Conservation (phyloP, 2,888 invertebrate genomes). For the Euclidia mi region DNA sequence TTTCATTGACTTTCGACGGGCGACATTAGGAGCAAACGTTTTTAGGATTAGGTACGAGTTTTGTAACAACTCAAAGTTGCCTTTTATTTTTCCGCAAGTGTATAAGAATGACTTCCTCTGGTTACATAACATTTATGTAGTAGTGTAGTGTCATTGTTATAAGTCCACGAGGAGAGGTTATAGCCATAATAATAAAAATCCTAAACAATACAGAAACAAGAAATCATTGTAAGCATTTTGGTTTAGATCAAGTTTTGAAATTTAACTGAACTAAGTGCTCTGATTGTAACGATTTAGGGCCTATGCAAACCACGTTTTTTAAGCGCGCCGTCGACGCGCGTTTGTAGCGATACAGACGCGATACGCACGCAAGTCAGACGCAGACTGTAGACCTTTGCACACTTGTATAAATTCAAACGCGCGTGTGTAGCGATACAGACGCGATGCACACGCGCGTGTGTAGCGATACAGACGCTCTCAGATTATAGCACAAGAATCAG, state of each 20-base stretch:
- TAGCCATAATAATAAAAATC: slow-evolving; percentile 40
- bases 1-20: too few species aligned
- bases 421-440: too few species aligned
- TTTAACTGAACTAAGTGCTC: slow-evolving; percentile 32
- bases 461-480: too few species aligned
- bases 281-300: slow-evolving; percentile 23
- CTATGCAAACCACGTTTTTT: too few species aligned
- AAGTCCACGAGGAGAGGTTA: slow-evolving; percentile 41
- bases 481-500: too few species aligned
- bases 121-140: too few species aligned
- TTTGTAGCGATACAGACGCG: too few species aligned
- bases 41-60: slow-evolving; percentile 87
- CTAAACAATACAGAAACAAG: slow-evolving; percentile 42
- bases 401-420: too few species aligned
- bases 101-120: slow-evolving; percentile 34
- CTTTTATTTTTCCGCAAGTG: slow-evolving; percentile 62
- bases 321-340: too few species aligned
- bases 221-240: slow-evolving; percentile 40
- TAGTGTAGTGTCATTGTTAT: slow-evolving; percentile 36
- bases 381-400: too few species aligned
- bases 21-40: slow-evolving; percentile 89
- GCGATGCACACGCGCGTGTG: too few species aligned
- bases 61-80: slow-evolving; percentile 77
- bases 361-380: too few species aligned
- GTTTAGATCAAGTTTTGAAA: slow-evolving; percentile 44